Evolutionary conservation across 92 coral and sea anemone genomes (phyloP).

Genomic region (Palythoa grandis): DNA sequence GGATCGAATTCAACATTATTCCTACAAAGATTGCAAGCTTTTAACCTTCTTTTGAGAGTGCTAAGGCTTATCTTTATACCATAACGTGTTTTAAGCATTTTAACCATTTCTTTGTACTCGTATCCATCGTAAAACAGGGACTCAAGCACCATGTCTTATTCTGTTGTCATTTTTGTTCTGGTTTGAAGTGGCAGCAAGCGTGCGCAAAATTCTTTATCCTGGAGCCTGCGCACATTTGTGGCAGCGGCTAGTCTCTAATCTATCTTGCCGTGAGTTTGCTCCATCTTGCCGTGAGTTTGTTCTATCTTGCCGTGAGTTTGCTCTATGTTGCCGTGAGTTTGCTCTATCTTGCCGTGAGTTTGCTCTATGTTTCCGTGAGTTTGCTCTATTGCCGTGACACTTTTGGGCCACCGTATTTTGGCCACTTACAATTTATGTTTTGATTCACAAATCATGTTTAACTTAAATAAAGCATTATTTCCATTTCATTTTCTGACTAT

Average conservation of each 20-base stretch:
- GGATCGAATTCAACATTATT: conserved; percentile 9
- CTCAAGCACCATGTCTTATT: conserved; percentile 7
- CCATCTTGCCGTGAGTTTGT: not conserved
- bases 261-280: not conserved
- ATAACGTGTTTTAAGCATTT: no score
- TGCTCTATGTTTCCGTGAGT: no score
- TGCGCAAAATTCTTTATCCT: not conserved
- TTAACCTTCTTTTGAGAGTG: conserved; percentile 53
- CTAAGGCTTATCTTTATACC: conserved; percentile 46
- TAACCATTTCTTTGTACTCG: conserved; percentile 40
- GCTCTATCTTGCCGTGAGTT: no score
- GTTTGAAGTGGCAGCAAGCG: not conserved
- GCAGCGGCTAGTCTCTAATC: not conserved
- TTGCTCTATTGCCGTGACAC: no score
- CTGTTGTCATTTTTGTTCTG: conserved; percentile 1
- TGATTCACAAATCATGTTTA: no score
- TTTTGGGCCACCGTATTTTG: not conserved
- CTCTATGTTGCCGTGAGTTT: no score
- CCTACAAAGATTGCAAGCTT: conserved; percentile 40
- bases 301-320: not conserved
- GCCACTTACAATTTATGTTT: no score
- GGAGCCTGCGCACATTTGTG: not conserved
- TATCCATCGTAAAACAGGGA: conserved; percentile 50
- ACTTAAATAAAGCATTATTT: no score
- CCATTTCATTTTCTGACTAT: no score